Evolutionary conservation across 2,888 invertebrate species (phyloP).

Genomic region (Trissoscelio sp.): DNA sequence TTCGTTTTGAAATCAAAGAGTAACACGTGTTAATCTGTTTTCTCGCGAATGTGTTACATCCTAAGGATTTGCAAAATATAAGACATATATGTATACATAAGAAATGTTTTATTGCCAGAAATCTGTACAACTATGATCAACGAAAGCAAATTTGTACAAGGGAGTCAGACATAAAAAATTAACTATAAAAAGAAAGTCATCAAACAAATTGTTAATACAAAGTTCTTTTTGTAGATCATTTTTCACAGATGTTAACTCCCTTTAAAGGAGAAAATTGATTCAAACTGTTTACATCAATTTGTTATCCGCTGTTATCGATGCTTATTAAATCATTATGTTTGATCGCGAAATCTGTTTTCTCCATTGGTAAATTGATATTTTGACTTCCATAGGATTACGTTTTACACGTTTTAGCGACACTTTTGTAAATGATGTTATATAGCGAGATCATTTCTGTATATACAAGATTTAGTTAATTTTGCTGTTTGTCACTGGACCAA

Average conservation of each 20-base stretch:
- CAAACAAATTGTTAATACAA: no score
- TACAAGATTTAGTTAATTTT: slow-evolving; percentile 45
- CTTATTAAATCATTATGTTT: not conserved
- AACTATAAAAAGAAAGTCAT: not conserved
- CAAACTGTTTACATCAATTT: slow-evolving; percentile 7
- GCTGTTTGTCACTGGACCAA: slow-evolving; percentile 7
- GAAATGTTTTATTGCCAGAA: not conserved
- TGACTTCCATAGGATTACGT: slow-evolving; percentile 66
- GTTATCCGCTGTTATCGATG: slow-evolving; percentile 10
- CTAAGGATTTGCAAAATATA: slow-evolving; percentile 37
- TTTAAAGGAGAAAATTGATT: slow-evolving; percentile 25
- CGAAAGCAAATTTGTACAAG: no score
- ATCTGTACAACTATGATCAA: not conserved
- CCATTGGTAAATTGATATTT: slow-evolving; percentile 45
- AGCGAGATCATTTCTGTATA: slow-evolving; percentile 49
- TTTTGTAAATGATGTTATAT: slow-evolving; percentile 60
- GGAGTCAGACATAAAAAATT: slow-evolving; percentile 9
- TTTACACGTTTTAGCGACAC: slow-evolving; percentile 48
- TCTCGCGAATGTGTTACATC: slow-evolving; percentile 26
- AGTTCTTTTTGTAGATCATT: no score
- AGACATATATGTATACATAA: slow-evolving; percentile 1
- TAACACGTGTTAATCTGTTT: slow-evolving; percentile 18
- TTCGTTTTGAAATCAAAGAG: slow-evolving; percentile 18
- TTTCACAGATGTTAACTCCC: no score
- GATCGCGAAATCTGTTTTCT: slow-evolving; percentile 36